A percentile compares a stretch with the other conserved stretches of the same genome.
Evolutionary conservation across 2,113 vertebrate species (phyloP).

Genomic region (Bufo gargarizans): DNA sequence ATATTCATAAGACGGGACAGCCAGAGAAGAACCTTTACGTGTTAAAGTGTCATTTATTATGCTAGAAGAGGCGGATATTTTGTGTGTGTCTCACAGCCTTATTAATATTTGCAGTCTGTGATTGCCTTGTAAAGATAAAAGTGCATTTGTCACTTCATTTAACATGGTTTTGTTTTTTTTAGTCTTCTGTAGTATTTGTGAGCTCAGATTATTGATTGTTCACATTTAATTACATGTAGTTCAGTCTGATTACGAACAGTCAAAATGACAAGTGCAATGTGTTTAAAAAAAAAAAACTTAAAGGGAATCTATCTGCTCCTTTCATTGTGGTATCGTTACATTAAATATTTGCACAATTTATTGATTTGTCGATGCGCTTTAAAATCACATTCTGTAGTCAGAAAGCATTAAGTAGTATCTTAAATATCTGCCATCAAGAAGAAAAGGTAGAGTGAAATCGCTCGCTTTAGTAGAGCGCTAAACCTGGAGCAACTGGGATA

Average conservation of each 20-base stretch:
- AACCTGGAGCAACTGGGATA: no score
- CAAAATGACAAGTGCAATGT: slow-evolving; percentile 89
- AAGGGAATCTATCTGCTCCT: slow-evolving; percentile 36
- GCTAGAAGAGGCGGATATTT: not conserved
- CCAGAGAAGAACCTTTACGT: no score
- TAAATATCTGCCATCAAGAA: not conserved
- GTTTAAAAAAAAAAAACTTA: slow-evolving; percentile 70
- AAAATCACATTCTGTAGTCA: no score
- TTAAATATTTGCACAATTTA: not conserved
- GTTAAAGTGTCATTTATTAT: no score
- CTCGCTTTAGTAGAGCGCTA: not conserved
- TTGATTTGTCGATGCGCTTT: no score
- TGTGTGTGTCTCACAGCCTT: slow-evolving; percentile 30
- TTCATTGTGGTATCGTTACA: not conserved
- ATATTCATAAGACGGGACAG: no score
- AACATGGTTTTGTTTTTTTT: slow-evolving; percentile 66
- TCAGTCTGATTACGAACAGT: slow-evolving; percentile 77
- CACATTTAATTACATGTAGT: slow-evolving; percentile 64
- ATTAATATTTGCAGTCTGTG: slow-evolving; percentile 90
- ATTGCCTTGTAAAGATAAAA: slow-evolving; percentile 87
- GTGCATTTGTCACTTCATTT: slow-evolving; percentile 81
- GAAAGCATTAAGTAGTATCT: not conserved
- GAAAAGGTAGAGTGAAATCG: not conserved
- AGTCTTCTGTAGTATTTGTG: slow-evolving; percentile 70
- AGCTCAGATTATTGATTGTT: slow-evolving; percentile 72